These are phyloP conservation scores for Pyralis farinalis DNA, from an alignment of 2,888 invertebrate genomes.

Conservation along the genomic window DNA sequence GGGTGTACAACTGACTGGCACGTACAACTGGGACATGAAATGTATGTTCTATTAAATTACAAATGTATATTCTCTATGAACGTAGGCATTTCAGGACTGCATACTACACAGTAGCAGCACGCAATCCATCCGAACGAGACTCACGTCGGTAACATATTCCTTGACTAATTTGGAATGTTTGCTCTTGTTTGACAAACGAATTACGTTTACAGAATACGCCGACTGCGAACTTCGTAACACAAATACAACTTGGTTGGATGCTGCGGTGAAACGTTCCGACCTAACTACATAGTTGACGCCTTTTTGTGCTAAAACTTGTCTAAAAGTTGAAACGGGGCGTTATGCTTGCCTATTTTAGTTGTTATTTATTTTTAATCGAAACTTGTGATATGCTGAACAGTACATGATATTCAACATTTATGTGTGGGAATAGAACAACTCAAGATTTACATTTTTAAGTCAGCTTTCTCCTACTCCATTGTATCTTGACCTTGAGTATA, in stretches of 20 bases:
- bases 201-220: constrained; percentile 32
- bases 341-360: constrained; percentile 1
- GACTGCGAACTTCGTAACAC: constrained; percentile 29
- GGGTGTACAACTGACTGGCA: too few species aligned
- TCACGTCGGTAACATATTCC: constrained; percentile 39
- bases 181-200: constrained; percentile 29
- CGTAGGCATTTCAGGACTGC: constrained; percentile 14
- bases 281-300: constrained; percentile 5
- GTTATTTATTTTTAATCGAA: neutral
- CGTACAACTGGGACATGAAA: too few species aligned
- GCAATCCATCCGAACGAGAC: constrained; percentile 25
- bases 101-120: constrained; percentile 13
- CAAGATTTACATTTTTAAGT: neutral
- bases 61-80: too few species aligned
- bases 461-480: neutral
- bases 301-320: constrained; percentile 9
- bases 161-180: constrained; percentile 46
- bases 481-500: constrained; percentile 1
- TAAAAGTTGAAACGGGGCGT: constrained; percentile 7
- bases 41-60: too few species aligned
- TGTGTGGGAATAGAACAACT: neutral
- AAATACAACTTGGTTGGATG: constrained; percentile 23
- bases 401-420: neutral
- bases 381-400: neutral
- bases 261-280: constrained; percentile 5